These are phyloP conservation scores for Neotoma lepida DNA, from an alignment of 2,113 vertebrate species.

Conservation along the genomic window DNA sequence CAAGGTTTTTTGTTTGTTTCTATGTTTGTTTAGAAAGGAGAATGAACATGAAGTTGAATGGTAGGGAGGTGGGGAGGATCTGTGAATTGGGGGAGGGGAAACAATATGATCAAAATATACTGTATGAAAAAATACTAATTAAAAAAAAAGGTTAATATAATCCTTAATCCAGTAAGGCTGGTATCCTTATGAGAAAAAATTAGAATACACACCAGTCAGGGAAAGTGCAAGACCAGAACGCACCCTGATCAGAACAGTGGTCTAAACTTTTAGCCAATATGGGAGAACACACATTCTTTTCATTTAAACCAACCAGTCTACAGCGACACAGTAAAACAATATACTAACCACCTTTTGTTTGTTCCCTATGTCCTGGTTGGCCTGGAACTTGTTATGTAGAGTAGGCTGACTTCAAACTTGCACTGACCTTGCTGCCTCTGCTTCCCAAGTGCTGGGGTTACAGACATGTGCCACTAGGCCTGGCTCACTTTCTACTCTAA, in stretches of 20 bases:
- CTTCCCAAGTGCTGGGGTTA: neutral
- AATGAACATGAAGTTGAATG: neutral
- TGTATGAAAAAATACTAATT: neutral
- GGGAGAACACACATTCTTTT: neutral
- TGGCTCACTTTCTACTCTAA: slow-evolving; percentile 6
- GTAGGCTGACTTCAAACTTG: neutral
- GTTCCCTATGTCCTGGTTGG: neutral
- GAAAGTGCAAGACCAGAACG: neutral
- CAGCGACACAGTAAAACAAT: neutral
- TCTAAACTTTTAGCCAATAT: neutral
- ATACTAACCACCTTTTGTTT: neutral
- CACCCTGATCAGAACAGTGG: neutral
- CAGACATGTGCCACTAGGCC: neutral
- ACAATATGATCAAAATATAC: neutral
- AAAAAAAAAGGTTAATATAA: neutral
- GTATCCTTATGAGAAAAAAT: neutral
- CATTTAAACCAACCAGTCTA: neutral
- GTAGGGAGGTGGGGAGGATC: neutral
- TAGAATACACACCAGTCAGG: neutral
- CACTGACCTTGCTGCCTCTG: neutral
- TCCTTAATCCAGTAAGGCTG: neutral
- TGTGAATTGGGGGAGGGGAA: neutral
- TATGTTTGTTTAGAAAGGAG: neutral
- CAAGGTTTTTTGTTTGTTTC: neutral
- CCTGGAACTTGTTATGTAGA: neutral